phyloP scores from a whole-genome alignment of 2,888 invertebrate genomes.

The Dromius quadrimaculatus region DNA sequence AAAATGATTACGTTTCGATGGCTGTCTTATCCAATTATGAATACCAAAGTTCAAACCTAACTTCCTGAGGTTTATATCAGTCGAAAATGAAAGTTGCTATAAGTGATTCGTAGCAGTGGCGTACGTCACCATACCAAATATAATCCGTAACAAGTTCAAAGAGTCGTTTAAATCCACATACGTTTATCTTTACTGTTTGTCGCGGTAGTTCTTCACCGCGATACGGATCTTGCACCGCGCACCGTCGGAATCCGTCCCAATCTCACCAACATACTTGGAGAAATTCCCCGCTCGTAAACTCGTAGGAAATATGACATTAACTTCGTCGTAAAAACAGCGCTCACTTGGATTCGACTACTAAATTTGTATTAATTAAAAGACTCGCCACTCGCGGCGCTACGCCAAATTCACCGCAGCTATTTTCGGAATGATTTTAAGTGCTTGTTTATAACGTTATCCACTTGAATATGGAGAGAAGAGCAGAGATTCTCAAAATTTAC shows the following conservation, averaged over 20 bases:
- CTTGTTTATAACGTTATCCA: conserved; percentile 40
- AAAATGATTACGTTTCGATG: too few species aligned
- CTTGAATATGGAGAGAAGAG: conserved; percentile 22
- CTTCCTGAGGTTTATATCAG: too few species aligned
- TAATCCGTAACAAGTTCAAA: conserved; percentile 30
- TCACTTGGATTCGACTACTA: conserved; percentile 41
- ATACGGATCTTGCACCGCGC: conserved; percentile 19
- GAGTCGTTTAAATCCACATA: conserved; percentile 10
- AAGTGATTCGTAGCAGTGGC: too few species aligned
- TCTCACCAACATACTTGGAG: conserved; percentile 34
- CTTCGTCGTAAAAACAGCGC: conserved; percentile 48
- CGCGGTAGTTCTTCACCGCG: conserved; percentile 20
- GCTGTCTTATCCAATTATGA: too few species aligned
- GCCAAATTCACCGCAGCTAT: conserved; percentile 34
- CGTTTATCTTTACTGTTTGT: neutral
- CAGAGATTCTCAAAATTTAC: too few species aligned
- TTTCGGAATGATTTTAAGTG: conserved; percentile 36
- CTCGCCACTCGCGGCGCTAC: conserved; percentile 6
- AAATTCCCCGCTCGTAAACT: conserved; percentile 39
- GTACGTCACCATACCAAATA: neutral
- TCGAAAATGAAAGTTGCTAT: too few species aligned
- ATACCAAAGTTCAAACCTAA: too few species aligned
- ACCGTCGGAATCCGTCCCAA: neutral
- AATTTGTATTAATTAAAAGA: conserved; percentile 50
- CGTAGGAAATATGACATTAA: conserved; percentile 48